A percentile compares a stretch with the other conserved stretches of the same genome.
Evolutionary conservation across 2,888 invertebrate species (phyloP).

Genomic region (Anthophora plumipes): DNA sequence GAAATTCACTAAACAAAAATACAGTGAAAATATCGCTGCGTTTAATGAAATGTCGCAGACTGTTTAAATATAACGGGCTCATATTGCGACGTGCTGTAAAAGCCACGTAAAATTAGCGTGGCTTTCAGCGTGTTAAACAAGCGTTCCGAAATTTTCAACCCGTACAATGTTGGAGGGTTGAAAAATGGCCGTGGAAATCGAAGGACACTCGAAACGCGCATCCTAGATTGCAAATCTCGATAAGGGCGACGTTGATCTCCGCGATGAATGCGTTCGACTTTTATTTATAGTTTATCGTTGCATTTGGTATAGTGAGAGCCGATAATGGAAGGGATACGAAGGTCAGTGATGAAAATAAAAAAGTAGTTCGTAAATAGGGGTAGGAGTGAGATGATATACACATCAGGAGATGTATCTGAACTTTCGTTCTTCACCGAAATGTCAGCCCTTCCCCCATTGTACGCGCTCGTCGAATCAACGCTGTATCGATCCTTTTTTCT

Average conservation of each 20-base stretch:
- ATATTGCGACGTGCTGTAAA: no score
- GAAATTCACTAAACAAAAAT: no score
- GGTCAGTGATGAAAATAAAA: conserved; percentile 40
- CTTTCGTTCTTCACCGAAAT: conserved; percentile 1
- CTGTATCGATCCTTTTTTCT: conserved; percentile 14
- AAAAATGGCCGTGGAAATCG: conserved; percentile 1
- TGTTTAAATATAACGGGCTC: no score
- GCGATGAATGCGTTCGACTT: conserved; percentile 10
- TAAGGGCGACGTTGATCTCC: conserved; percentile 37
- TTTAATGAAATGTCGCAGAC: no score
- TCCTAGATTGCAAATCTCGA: conserved; percentile 26
- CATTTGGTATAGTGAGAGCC: background rate
- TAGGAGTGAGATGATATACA: background rate
- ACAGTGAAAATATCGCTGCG: no score
- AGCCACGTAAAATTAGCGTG: no score
- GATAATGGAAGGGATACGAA: background rate
- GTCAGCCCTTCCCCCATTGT: conserved; percentile 7
- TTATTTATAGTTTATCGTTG: conserved; percentile 46
- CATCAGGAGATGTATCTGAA: conserved; percentile 15
- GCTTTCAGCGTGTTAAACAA: no score
- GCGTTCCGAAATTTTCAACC: no score
- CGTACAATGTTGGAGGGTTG: background rate
- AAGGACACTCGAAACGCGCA: conserved; percentile 19
- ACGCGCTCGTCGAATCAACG: conserved; percentile 12
- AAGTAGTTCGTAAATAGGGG: conserved; percentile 25